phyloP scores from a whole-genome alignment of 2,113 vertebrate genomes.

The Ctenodactylus gundi region DNA sequence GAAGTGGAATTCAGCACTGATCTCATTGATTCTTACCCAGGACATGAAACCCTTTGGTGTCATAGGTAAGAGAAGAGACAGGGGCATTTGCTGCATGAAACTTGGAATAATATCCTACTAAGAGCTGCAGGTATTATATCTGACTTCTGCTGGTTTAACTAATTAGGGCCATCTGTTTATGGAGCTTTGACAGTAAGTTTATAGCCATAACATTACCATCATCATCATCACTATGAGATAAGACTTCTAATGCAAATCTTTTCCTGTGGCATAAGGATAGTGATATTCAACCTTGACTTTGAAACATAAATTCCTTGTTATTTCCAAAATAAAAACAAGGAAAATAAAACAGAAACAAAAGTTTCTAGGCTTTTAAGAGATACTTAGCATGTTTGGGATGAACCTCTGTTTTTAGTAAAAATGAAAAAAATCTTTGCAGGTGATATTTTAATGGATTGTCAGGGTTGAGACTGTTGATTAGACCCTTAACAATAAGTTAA shows the following conservation, averaged over 20 bases:
- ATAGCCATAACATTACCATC: not conserved
- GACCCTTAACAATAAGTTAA: not conserved
- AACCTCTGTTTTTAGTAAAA: not conserved
- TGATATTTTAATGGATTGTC: not conserved
- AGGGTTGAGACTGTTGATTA: not conserved
- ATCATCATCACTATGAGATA: not conserved
- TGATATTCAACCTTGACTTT: not conserved
- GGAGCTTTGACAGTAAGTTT: not conserved
- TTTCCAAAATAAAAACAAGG: not conserved
- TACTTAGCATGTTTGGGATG: not conserved
- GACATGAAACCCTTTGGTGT: constrained; percentile 98
- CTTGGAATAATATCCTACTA: not conserved
- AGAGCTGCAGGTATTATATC: not conserved
- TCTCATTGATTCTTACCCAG: constrained; percentile 94
- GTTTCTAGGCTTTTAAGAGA: not conserved
- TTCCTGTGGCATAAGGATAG: not conserved
- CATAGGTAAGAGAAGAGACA: constrained; percentile 90
- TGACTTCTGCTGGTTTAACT: not conserved
- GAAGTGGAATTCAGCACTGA: constrained; percentile 95
- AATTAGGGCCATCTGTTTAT: not conserved
- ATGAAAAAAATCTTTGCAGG: not conserved
- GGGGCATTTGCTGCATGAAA: not conserved
- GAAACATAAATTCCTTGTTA: not conserved
- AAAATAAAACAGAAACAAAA: not conserved
- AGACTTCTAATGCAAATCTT: not conserved